Evolutionary conservation across 2,113 vertebrate genomes (phyloP).

Genomic region (Spea multiplicata): DNA sequence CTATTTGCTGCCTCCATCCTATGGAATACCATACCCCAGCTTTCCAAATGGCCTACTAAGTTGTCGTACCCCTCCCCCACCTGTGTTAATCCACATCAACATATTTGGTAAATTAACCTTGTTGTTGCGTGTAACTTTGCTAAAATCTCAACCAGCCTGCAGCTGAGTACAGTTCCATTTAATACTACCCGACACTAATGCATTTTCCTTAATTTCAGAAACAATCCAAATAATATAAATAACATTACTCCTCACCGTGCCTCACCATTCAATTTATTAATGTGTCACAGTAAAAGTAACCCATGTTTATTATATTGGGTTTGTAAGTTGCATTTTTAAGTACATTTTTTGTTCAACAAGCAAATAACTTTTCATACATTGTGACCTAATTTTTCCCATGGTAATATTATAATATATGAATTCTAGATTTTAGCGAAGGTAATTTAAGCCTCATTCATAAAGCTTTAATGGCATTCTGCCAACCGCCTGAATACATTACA

Average conservation of each 20-base stretch:
- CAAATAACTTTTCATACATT: constrained; percentile 1
- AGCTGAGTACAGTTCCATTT: not conserved
- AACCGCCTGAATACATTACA: constrained; percentile 26
- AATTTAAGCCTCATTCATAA: constrained; percentile 41
- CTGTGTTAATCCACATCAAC: no score
- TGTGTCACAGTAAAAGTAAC: not conserved
- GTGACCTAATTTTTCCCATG: constrained; percentile 32
- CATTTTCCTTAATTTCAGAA: not conserved
- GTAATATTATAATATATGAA: constrained; percentile 17
- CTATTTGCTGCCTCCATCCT: no score
- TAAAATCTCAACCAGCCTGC: not conserved
- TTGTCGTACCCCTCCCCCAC: no score
- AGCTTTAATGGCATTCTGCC: constrained; percentile 30
- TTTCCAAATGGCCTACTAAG: no score
- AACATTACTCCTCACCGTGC: not conserved
- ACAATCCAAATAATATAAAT: not conserved
- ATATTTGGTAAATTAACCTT: not conserved
- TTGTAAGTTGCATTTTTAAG: not conserved
- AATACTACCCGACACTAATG: not conserved
- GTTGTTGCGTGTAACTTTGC: not conserved
- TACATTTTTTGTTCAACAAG: constrained; percentile 3
- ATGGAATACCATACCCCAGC: no score
- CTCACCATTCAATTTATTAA: not conserved
- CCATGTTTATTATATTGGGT: not conserved
- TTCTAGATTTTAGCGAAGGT: constrained; percentile 18